Percentiles rank a stretch among this genome's conserved stretches.
These are phyloP conservation scores for Brachypteracias leptosomus DNA, from an alignment of 2,113 vertebrate genomes.

Conservation along the genomic window DNA sequence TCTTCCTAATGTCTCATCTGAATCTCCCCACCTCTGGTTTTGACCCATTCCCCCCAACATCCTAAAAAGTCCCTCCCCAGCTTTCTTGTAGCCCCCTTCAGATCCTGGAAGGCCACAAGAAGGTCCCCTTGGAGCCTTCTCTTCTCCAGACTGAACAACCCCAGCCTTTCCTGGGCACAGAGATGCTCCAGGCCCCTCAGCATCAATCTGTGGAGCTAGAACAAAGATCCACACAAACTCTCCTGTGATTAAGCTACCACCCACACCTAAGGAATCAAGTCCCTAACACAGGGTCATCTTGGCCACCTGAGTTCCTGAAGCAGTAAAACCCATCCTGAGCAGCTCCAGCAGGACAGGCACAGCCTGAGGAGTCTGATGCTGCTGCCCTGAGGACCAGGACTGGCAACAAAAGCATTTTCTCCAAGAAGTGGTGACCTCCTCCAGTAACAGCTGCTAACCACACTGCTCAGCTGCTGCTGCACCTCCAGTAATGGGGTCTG, in stretches of 20 bases:
- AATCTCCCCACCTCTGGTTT: no score
- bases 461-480: not conserved
- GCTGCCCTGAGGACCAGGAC: not conserved
- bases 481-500: accelerated
- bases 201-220: not conserved
- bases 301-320: not conserved
- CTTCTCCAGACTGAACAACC: no score
- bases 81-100: no score
- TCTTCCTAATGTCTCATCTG: no score
- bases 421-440: not conserved
- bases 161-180: not conserved
- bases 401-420: not conserved
- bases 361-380: accelerated
- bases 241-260: not conserved
- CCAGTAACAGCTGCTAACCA: not conserved
- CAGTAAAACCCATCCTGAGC: not conserved
- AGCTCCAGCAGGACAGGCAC: not conserved
- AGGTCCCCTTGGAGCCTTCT: no score
- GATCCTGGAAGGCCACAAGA: no score
- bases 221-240: not conserved
- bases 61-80: no score
- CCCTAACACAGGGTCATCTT: accelerated
- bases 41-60: no score
- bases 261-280: not conserved
- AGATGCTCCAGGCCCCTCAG: not conserved